Conservation (phyloP, 2,113 vertebrate genomes). For the Archilochus colubris region DNA sequence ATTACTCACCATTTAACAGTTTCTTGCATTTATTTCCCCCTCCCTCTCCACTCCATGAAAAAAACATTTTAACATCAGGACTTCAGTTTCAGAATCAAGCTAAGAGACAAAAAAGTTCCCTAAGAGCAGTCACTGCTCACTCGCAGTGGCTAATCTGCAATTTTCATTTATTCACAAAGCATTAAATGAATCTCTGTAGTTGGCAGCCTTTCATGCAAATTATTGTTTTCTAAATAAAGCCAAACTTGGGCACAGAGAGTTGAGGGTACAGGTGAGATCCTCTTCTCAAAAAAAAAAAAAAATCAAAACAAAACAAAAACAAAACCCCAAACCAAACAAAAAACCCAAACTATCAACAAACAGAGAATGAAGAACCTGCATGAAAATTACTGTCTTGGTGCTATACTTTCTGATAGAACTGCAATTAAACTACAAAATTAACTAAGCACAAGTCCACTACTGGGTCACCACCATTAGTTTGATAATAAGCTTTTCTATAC, state of each 20-base stretch:
- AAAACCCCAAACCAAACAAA: not conserved
- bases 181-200: not conserved
- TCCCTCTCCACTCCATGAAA: not conserved
- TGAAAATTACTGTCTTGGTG: not conserved
- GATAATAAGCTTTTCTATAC: not conserved
- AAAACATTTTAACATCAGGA: not conserved
- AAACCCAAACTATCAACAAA: not conserved
- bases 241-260: not conserved
- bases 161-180: not conserved
- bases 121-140: not conserved
- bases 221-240: not conserved
- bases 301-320: no score
- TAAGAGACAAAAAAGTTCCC: not conserved
- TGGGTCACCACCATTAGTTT: not conserved
- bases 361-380: not conserved
- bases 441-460: not conserved
- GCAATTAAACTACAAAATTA: not conserved
- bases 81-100: not conserved
- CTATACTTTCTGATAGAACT: not conserved
- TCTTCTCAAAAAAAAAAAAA: not conserved
- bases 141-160: not conserved
- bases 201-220: not conserved
- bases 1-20: not conserved
- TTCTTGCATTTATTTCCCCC: not conserved
- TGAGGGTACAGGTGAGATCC: not conserved